phyloP scores from a whole-genome alignment of 1,140 invertebrate species.

The Drosophila ogumai region DNA sequence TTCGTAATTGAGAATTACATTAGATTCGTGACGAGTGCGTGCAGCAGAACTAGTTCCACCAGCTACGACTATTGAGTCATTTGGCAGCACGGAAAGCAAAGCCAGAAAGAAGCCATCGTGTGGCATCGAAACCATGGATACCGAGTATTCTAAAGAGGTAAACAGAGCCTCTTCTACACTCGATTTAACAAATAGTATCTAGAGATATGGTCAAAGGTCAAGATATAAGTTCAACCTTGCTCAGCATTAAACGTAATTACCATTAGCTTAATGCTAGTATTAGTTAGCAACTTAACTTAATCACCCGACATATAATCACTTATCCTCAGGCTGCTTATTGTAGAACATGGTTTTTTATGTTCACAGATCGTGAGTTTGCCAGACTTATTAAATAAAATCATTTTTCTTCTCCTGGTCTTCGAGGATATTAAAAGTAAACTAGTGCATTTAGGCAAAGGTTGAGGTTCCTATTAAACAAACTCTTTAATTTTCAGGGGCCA shows the following conservation, averaged over 20 bases:
- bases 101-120: slow-evolving; percentile 30
- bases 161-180: not conserved
- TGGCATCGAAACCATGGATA: slow-evolving; percentile 8
- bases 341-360: not conserved
- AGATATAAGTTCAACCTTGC: not conserved
- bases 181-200: not conserved
- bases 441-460: slow-evolving; percentile 2
- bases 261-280: not conserved
- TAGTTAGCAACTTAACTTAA: slow-evolving; percentile 1
- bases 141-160: not conserved
- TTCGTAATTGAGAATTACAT: slow-evolving; percentile 83
- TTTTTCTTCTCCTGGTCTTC: not conserved
- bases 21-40: slow-evolving; percentile 78
- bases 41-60: slow-evolving; percentile 72
- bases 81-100: slow-evolving; percentile 48
- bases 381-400: not conserved
- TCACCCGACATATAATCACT: not conserved
- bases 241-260: not conserved
- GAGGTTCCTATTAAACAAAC: slow-evolving; percentile 6
- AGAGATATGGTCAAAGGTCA: not conserved
- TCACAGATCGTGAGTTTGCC: slow-evolving; percentile 3
- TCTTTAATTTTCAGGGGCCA: not conserved
- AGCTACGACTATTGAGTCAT: slow-evolving; percentile 72
- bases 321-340: slow-evolving; percentile 2
- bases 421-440: not conserved